Evolutionary conservation across 2,888 invertebrate species (phyloP).

Genomic region (Xylophagus ater): DNA sequence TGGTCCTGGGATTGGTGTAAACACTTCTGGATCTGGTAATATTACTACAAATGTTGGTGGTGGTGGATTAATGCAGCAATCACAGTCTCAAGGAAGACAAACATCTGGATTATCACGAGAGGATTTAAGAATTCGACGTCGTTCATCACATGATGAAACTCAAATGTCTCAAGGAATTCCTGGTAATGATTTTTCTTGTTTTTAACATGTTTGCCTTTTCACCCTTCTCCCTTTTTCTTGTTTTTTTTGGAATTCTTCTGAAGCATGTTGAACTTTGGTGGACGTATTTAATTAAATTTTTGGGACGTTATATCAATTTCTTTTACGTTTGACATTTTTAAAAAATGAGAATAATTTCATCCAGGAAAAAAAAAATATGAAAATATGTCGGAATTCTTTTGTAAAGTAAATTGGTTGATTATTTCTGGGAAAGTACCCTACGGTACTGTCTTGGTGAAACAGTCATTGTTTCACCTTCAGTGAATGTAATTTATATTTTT

Average conservation of each 20-base stretch:
- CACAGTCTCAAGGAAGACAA: constrained; percentile 10
- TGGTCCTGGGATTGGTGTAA: no score
- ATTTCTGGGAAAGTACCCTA: no score
- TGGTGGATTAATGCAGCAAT: constrained; percentile 12
- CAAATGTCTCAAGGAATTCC: constrained; percentile 33
- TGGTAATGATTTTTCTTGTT: constrained; percentile 25
- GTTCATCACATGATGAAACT: constrained; percentile 40
- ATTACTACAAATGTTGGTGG: background rate
- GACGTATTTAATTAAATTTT: constrained; percentile 8
- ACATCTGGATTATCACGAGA: constrained; percentile 32
- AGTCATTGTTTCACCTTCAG: no score
- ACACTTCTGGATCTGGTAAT: no score
- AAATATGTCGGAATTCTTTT: no score
- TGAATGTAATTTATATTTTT: no score
- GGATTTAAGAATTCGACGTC: constrained; percentile 36
- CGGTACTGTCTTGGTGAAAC: no score
- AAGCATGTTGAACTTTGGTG: background rate
- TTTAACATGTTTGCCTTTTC: background rate
- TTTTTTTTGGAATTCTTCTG: no score
- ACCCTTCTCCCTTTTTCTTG: background rate
- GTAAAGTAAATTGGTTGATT: no score
- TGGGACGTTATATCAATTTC: constrained; percentile 8
- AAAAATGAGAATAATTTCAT: no score
- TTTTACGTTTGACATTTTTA: no score
- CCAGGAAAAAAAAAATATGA: no score